Base-by-base conservation (phyloP, 2,113 vertebrate species). In the Daphoenositta chrysoptera region DNA sequence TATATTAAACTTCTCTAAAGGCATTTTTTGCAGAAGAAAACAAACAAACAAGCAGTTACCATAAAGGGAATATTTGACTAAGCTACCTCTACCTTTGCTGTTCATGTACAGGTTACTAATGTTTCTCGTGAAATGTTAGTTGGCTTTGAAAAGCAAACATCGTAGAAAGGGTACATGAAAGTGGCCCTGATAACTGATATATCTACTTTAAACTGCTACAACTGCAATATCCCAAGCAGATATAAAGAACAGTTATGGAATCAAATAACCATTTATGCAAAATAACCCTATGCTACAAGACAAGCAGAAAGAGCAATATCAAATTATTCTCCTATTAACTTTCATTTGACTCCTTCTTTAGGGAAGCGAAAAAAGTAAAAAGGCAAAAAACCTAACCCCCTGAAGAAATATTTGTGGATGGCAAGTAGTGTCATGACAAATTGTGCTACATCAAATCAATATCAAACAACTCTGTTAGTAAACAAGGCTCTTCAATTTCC, bases 381-480 rank as follows among this genome's bases (percentile, higher is more conserved):
- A 44, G 13, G 8, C 3, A 15, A 30, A 12, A 85, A 26, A 4
- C 7, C 17, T 23, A 35, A 18, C 2, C 1, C 47, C 61, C 48
- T 35, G 39, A 94, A 85, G 42, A 93, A 70, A 91, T 82, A 66
- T 79, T 87, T 88, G 45, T 50, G 61, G 73, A 77, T 60, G 44
- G 45, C 45, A 91, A 90, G 15, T 44, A 92, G 28, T 83, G 45
- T 72, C 76, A 75, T 97, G 91, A 90, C 56, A 89, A 83, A 64
- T 87, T 89, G 63, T 86, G 70, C 33, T 83, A 77, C 26, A 71
- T 77, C 57, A 83, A 85, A 93, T 96, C 83, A 94, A 17, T 69
- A 87, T 87, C 60, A 93, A 94, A 78, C 3, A 15, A 27, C 12
- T 68, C 24, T 42, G 8, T 64, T 58, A 80, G 51, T 54, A 89